Conservation (phyloP, 2,888 invertebrate genomes). For the Dascillus cervinus region DNA sequence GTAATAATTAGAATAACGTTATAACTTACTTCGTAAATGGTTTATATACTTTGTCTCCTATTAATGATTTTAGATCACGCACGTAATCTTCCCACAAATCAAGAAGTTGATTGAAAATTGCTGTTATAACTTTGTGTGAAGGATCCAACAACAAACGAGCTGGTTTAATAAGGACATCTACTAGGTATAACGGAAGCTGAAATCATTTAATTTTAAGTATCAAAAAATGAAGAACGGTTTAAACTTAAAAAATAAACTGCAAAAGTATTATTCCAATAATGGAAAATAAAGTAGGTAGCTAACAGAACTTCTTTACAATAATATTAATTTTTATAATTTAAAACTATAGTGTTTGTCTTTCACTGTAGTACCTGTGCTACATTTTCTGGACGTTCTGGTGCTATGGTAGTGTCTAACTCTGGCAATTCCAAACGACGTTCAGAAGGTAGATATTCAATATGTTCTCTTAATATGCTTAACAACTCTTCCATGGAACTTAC, state of each 20-base stretch:
- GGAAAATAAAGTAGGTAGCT: too few relatives aligned
- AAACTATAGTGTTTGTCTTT: too few relatives aligned
- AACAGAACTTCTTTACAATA: too few relatives aligned
- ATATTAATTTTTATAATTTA: too few relatives aligned
- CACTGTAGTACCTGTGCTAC: constrained; percentile 39
- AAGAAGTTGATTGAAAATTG: constrained; percentile 54
- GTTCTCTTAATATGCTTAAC: constrained; percentile 47
- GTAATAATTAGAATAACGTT: background rate
- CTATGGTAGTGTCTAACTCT: constrained; percentile 46
- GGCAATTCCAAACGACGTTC: constrained; percentile 38
- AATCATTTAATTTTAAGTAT: too few relatives aligned
- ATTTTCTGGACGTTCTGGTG: constrained; percentile 40
- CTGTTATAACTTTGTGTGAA: constrained; percentile 49
- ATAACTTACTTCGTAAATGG: constrained; percentile 66
- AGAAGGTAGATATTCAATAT: constrained; percentile 47
- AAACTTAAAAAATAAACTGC: too few relatives aligned
- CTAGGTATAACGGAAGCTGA: constrained; percentile 56
- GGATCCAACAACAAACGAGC: constrained; percentile 49
- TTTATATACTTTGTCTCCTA: constrained; percentile 61
- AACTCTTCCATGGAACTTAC: constrained; percentile 55
- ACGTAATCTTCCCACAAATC: constrained; percentile 61
- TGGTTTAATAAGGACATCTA: constrained; percentile 45
- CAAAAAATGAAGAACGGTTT: too few relatives aligned
- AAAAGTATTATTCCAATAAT: too few relatives aligned
- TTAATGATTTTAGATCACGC: constrained; percentile 59